Evolutionary conservation across 2,888 invertebrate genomes (phyloP).

Genomic region (Melieria picta): DNA sequence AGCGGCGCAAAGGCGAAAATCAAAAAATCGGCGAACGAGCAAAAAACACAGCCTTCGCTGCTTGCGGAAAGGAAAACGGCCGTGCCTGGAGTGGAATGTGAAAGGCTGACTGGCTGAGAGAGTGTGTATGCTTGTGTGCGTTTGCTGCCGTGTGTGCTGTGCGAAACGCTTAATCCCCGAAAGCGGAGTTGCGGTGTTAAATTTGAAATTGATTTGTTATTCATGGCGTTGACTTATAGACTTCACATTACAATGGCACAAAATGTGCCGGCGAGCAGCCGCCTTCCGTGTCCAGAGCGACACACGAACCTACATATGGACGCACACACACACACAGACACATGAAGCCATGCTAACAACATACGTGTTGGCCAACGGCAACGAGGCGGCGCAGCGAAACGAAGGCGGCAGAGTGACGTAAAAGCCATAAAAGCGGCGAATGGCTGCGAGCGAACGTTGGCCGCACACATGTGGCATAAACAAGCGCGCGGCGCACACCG

Average conservation of each 20-base stretch:
- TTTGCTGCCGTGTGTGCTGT: not conserved
- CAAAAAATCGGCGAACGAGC: constrained; percentile 4
- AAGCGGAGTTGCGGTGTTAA: constrained; percentile 51
- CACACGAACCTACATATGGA: not conserved
- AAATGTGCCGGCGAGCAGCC: not conserved
- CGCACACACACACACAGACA: not conserved
- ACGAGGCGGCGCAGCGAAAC: no score
- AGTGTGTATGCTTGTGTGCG: not conserved
- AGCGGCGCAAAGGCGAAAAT: constrained; percentile 2
- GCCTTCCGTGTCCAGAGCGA: not conserved
- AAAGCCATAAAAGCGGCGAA: no score
- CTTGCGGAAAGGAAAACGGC: no score
- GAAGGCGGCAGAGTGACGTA: no score
- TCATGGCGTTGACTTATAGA: constrained; percentile 61
- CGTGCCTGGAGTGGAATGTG: no score
- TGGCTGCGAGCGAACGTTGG: no score
- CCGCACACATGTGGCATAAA: no score
- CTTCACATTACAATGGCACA: constrained; percentile 30
- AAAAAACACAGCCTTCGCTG: not conserved
- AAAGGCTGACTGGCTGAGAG: no score
- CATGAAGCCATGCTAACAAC: not conserved
- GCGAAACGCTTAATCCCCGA: constrained; percentile 35
- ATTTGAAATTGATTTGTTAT: constrained; percentile 61
- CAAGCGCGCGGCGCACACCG: no score
- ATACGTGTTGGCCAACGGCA: no score